Percentiles rank a stretch among this genome's conserved stretches.
Evolutionary conservation across 2,113 vertebrate genomes (phyloP).

Genomic region (Pseudonaja textilis): DNA sequence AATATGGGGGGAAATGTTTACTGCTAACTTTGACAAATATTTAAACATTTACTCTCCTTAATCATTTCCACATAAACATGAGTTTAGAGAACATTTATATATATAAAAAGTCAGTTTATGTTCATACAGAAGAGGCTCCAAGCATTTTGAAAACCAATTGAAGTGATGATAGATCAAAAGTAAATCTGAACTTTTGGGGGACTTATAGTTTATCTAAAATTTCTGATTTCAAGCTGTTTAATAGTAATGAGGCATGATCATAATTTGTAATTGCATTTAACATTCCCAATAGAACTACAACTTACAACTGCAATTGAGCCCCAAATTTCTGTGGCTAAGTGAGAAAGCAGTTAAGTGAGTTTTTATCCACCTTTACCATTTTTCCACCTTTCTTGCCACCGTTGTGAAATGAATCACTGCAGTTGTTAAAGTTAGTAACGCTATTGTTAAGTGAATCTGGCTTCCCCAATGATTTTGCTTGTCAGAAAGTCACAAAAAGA

Average conservation of each 20-base stretch:
- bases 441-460: not conserved
- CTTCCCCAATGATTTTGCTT: not conserved
- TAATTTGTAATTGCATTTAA: not conserved
- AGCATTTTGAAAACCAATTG: not conserved
- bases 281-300: not conserved
- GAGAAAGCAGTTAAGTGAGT: not conserved
- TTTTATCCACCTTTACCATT: not conserved
- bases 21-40: conserved; percentile 2
- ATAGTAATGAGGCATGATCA: not conserved
- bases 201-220: not conserved
- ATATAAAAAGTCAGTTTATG: not conserved
- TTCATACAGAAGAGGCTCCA: not conserved
- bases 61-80: conserved; percentile 11
- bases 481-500: not conserved
- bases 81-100: not conserved
- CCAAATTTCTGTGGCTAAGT: not conserved
- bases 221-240: not conserved
- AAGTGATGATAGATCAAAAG: not conserved
- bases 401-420: not conserved
- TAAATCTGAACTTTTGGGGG: not conserved
- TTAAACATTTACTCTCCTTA: conserved; percentile 12
- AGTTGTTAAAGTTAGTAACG: not conserved
- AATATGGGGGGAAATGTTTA: not conserved
- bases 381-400: not conserved
- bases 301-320: not conserved